Evolutionary conservation across 2,797 vertebrate genomes (phyloP), one percentile per base, ranked within the genome.

Genomic region (Numenius phaeopus): DNA sequence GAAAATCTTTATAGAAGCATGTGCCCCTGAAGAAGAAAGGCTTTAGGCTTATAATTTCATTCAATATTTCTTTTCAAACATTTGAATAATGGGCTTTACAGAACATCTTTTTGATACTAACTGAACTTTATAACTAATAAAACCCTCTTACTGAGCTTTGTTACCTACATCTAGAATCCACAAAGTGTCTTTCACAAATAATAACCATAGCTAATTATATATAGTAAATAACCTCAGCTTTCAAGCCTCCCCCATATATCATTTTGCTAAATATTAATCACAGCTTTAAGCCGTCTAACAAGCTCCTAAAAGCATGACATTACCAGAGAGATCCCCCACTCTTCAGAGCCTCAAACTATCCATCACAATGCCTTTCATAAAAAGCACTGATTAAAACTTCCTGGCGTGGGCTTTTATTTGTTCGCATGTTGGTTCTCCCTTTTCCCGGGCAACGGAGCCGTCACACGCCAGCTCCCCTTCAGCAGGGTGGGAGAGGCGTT

Each of bases 321-420:
- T 97, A 97, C 96, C 92, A 32, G 57, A 83, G 92, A 97, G 97
- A 97, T 96, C 75, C 87, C 85, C 91, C 73, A 30, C 91, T 94
- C 86, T 49, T 55, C 76, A 93, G 94, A 8, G 55, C 24, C 90
- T 85, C 75, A 97, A 85, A 97, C 97, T 98, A 99, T 98, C 98
- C 99, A 98, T 98, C 98, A 98, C 98, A 94, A 98, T 97, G 98
- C 98, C 96, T 97, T 93, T 96, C 97, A 98, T 97, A 97, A 97
- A 97, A 98, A 97, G 97, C 89, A 72, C 97, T 98, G 98, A 99
- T 98, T 99, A 98, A 98, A 98, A 98, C 97, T 98, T 99, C 98
- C 98, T 97, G 93, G 96, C 90, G 85, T 47, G 92, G 97, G 94
- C 97, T 98, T 92, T 89, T 76, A 97, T 97, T 98, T 98, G 97